A percentile compares a stretch with the other conserved stretches of the same genome.
phyloP scores from a whole-genome alignment of 2,113 vertebrate species.

The Alexandromys fortis region DNA sequence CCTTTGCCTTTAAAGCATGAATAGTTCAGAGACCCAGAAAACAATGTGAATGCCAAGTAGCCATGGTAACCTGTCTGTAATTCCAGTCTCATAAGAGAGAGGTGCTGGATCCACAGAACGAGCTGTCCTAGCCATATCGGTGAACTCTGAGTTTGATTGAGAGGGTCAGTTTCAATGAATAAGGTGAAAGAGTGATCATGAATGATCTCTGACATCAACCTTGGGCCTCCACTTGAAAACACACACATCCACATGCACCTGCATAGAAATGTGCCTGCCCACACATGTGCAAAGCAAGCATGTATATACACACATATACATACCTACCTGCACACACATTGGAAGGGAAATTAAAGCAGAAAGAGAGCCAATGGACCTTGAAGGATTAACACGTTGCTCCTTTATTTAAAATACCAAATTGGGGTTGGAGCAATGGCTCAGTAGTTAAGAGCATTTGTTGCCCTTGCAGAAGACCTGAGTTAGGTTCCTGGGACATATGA shows the following conservation, averaged over 20 bases:
- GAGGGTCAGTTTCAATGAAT: not conserved
- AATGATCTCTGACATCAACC: not conserved
- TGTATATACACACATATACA: not conserved
- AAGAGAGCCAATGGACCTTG: constrained; percentile 72
- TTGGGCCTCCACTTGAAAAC: not conserved
- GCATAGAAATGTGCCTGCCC: not conserved
- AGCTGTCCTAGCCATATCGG: no score
- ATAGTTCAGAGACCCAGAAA: not conserved
- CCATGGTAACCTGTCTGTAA: not conserved
- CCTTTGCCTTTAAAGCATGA: not conserved
- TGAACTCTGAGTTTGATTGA: not conserved
- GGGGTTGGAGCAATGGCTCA: not conserved
- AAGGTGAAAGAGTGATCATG: not conserved
- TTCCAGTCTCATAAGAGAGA: not conserved
- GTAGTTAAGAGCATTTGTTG: not conserved
- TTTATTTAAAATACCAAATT: not conserved
- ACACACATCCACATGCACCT: not conserved
- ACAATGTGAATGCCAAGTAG: not conserved
- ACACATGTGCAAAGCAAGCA: not conserved
- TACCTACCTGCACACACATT: not conserved
- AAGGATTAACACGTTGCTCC: constrained; percentile 69
- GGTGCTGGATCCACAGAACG: not conserved
- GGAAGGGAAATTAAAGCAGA: constrained; percentile 72
- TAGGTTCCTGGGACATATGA: not conserved
- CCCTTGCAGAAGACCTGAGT: not conserved